These are phyloP conservation scores for Chiroxiphia lanceolata DNA, from an alignment of 2,797 vertebrate species.

Conservation along the genomic window DNA sequence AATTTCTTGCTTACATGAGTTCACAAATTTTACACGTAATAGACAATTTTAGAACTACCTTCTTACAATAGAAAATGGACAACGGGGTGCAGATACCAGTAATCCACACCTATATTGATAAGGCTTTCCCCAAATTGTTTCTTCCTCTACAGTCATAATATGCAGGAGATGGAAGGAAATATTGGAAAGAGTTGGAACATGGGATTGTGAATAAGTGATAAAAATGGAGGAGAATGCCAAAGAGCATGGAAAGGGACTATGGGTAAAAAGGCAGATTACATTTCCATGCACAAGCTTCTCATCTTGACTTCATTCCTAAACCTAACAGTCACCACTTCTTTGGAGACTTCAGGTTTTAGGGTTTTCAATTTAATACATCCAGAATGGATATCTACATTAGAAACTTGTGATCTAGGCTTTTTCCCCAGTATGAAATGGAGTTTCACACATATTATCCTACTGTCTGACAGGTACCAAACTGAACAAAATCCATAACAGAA, in stretches of 20 bases:
- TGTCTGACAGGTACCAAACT: not conserved
- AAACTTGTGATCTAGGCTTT: not conserved
- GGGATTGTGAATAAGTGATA: not conserved
- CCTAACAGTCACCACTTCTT: not conserved
- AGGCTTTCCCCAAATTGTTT: not conserved
- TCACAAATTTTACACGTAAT: not conserved
- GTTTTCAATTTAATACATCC: not conserved
- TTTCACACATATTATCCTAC: not conserved
- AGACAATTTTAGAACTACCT: not conserved
- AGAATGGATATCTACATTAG: not conserved
- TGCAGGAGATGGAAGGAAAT: not conserved
- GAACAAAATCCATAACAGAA: not conserved
- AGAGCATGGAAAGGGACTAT: not conserved
- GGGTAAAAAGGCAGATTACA: not conserved
- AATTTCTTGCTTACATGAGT: not conserved
- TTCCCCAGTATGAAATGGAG: not conserved
- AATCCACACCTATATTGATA: not conserved
- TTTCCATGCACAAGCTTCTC: not conserved
- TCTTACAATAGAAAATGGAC: not conserved
- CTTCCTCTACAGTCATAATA: not conserved
- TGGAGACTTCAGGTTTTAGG: not conserved
- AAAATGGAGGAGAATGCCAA: not conserved
- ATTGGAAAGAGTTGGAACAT: not conserved
- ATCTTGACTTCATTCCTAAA: not conserved
- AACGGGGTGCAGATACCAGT: not conserved